Evolutionary conservation across 2,888 invertebrate species (phyloP), one percentile per base, ranked within the genome.

Genomic region (Microctonus brassicae): DNA sequence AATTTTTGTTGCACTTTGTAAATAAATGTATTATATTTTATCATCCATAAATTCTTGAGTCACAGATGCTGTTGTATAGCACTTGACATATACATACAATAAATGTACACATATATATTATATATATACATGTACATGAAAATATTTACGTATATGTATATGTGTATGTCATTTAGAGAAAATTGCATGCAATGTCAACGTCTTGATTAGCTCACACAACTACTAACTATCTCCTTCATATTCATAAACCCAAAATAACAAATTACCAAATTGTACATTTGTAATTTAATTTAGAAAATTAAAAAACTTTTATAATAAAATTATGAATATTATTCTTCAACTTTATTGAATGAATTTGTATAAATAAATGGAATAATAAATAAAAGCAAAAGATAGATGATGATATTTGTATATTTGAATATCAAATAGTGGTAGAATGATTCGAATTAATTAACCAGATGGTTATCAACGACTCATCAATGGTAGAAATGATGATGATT

Each of bases 151-250:
- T 20, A 52, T 55, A 65, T 53, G 13, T 53, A 24, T 53, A 24
- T 55, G 26, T 55, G 26, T 55, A 55, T 55, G 7, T 55, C 29
- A 58, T 67, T 58, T 67, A n/a, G 24, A 24, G 24, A 36, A 57
- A 66, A 57, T 66, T 57, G 66, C 36, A 66, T 66, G 36, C 29
- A 36, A 57, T 66, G 66, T 66, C 66, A 66, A 58, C 66, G 66
- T 66, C 57, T 66, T 66, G 57, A 57, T 66, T 66, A 66, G 57
- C 17, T 57, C 57, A 52, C 22, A 65, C 55, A 55, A 55, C 36
- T 36, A n/a, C n/a, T n/a, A 7, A 47, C 17, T 17, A 47, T 47
- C 47, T 47, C 4, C 17, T 47, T 47, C 17, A 47, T 47, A n/a
- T n/a, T n/a, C n/a, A n/a, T 20, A 47, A 7, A 47, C 17, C 7